phyloP scores from a whole-genome alignment of 1,140 invertebrate genomes.

The Scaptodrosophila lebanonensis region DNA sequence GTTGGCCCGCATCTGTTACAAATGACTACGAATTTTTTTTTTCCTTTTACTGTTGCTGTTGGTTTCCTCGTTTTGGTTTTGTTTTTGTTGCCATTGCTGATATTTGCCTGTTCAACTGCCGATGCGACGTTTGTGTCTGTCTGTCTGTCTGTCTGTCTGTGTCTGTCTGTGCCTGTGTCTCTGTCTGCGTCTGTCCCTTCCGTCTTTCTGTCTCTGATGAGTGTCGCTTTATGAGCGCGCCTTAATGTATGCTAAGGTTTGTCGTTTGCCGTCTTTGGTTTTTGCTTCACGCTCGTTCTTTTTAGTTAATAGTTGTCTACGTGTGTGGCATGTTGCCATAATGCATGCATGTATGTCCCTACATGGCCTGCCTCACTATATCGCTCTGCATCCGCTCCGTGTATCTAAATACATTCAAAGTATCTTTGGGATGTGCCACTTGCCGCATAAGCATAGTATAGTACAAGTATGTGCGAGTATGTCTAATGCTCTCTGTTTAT shows the following conservation, averaged over 20 bases:
- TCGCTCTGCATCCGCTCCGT: conserved; percentile 53
- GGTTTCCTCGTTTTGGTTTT: not conserved
- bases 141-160: conserved; percentile 30
- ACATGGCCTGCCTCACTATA: conserved; percentile 28
- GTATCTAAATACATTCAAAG: conserved; percentile 64
- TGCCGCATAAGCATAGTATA: no score
- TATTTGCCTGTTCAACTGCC: not conserved
- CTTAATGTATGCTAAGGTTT: not conserved
- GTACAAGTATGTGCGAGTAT: not conserved
- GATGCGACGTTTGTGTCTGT: not conserved
- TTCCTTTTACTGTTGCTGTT: conserved; percentile 3
- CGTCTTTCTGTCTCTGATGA: conserved; percentile 33
- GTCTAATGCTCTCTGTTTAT: not conserved
- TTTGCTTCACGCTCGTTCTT: no score
- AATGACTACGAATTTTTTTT: conserved; percentile 45
- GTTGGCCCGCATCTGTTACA: conserved; percentile 71
- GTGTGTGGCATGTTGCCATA: conserved; percentile 62
- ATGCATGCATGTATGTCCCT: conserved; percentile 39
- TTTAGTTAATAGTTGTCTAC: conserved; percentile 73
- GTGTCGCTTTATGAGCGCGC: not conserved
- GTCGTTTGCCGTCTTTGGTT: not conserved
- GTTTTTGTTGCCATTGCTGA: conserved; percentile 13
- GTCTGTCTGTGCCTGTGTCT: conserved; percentile 33
- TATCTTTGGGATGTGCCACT: conserved; percentile 69
- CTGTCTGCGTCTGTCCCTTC: no score